A percentile compares a stretch with the other conserved stretches of the same genome.
phyloP scores from a whole-genome alignment of 2,797 vertebrate species.

The Propithecus deckenii region DNA sequence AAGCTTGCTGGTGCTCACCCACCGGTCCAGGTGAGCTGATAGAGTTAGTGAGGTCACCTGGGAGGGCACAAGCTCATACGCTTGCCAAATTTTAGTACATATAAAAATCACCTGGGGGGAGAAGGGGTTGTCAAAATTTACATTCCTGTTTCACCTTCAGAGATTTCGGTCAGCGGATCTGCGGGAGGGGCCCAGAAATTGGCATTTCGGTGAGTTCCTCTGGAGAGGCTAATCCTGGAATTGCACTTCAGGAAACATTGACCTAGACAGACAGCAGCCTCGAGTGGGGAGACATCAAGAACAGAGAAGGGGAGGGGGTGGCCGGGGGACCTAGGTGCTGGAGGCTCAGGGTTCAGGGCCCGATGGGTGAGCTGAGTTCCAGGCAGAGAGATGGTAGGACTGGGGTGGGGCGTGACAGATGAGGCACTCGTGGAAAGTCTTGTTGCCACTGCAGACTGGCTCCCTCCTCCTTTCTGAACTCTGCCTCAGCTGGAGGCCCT shows the following conservation, averaged over 20 bases:
- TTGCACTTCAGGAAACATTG: neutral
- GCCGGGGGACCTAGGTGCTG: neutral
- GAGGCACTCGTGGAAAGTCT: neutral
- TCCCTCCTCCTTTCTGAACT: neutral
- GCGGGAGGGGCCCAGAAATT: neutral
- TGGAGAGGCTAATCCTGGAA: neutral
- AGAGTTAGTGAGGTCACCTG: neutral
- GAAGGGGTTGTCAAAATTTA: neutral
- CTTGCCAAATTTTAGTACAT: neutral
- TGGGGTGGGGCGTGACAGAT: neutral
- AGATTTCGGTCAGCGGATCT: neutral
- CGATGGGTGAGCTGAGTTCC: neutral
- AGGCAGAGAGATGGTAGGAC: neutral
- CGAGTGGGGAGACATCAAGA: neutral
- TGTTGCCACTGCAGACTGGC: too few relatives aligned
- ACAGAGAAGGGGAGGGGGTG: neutral
- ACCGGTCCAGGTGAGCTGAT: neutral
- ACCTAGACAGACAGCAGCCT: neutral
- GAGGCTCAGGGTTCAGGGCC: too few relatives aligned
- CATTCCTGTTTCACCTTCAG: neutral
- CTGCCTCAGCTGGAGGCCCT: neutral
- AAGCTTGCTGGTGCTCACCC: neutral
- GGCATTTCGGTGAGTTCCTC: neutral
- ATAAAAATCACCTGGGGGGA: neutral
- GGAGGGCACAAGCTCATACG: accelerated